phyloP scores from a whole-genome alignment of 2,888 invertebrate species.

The Chrysodeixis includens region DNA sequence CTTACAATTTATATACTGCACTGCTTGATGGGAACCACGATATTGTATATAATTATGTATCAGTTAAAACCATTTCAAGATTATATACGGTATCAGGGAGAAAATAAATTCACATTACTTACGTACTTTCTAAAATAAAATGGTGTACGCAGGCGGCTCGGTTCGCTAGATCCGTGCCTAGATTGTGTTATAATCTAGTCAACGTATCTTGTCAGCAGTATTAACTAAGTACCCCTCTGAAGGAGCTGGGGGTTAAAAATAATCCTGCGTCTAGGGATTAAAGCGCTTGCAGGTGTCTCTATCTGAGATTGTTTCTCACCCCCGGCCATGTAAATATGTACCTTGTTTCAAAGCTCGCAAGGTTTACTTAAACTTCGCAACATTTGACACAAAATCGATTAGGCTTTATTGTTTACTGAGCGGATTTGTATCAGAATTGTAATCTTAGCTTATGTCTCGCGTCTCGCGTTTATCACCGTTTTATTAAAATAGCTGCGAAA shows the following conservation, averaged over 20 bases:
- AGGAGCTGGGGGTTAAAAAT: constrained; percentile 76
- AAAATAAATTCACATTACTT: constrained; percentile 45
- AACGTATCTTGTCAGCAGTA: constrained; percentile 67
- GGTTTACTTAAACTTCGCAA: constrained; percentile 52
- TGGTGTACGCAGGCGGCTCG: constrained; percentile 38
- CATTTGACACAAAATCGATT: constrained; percentile 70
- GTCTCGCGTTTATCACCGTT: constrained; percentile 35
- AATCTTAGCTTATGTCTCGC: constrained; percentile 66
- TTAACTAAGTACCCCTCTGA: constrained; percentile 67
- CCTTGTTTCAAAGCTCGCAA: constrained; percentile 55
- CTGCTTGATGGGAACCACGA: constrained; percentile 49
- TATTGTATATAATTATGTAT: constrained; percentile 34
- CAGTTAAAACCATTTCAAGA: constrained; percentile 35
- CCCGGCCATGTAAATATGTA: constrained; percentile 42
- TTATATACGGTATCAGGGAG: constrained; percentile 35
- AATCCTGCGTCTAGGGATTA: constrained; percentile 73
- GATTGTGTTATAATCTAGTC: constrained; percentile 65
- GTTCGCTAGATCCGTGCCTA: constrained; percentile 58
- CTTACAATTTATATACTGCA: constrained; percentile 30
- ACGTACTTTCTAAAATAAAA: constrained; percentile 66
- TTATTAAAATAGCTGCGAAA: constrained; percentile 26
- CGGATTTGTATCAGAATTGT: constrained; percentile 77
- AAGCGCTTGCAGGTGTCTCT: constrained; percentile 74
- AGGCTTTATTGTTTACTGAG: constrained; percentile 74
- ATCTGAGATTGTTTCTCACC: constrained; percentile 62